Evolutionary conservation across 1,140 invertebrate species (phyloP).

Genomic region (Chironomus striatipennis): DNA sequence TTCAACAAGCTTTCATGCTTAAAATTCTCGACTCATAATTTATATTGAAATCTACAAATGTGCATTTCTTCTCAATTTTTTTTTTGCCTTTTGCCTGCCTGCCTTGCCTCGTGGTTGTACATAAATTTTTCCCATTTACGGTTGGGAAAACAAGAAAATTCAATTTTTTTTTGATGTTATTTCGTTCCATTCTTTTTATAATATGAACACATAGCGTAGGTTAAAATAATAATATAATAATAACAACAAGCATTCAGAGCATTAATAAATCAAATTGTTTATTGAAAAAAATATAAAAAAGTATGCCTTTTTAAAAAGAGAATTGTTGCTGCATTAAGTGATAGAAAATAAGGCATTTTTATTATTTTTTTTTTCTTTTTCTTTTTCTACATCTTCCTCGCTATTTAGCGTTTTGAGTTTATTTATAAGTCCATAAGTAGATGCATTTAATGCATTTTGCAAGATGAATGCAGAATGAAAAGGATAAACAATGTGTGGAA

Average conservation of each 20-base stretch:
- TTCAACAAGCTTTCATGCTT: conserved; percentile 16
- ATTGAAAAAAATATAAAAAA: conserved; percentile 10
- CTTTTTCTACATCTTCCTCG: background rate
- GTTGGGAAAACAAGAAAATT: background rate
- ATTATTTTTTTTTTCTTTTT: background rate
- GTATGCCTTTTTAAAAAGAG: too few relatives aligned
- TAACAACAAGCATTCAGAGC: conserved; percentile 9
- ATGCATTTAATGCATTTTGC: background rate
- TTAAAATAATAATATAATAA: background rate
- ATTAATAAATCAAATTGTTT: conserved; percentile 23
- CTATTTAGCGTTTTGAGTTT: background rate
- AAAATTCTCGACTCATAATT: background rate
- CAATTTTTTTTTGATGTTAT: background rate
- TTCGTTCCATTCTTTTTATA: background rate
- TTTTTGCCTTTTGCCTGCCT: background rate
- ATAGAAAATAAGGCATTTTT: background rate
- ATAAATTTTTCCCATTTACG: background rate
- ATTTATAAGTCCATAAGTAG: too few relatives aligned
- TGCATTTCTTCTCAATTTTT: too few relatives aligned
- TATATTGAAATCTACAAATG: background rate
- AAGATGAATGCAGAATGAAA: background rate
- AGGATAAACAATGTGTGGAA: conserved; percentile 4
- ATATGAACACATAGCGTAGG: background rate
- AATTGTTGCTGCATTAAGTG: conserved; percentile 11
- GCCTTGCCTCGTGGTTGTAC: background rate